These are phyloP conservation scores for Perizoma flavofasciatum DNA, from an alignment of 2,888 invertebrate species.

Conservation along the genomic window DNA sequence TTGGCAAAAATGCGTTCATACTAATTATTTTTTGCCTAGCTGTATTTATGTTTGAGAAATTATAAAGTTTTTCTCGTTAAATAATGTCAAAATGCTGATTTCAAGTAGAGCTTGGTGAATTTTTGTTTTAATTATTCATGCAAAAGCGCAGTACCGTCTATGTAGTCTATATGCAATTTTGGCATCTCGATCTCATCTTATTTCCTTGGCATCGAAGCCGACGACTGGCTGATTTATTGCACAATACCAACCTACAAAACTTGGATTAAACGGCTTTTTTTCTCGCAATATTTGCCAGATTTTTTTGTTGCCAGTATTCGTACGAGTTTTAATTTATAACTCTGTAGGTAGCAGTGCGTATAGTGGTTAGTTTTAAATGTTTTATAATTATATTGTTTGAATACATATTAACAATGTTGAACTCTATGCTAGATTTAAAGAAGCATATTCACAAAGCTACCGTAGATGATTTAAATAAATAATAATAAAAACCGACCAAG, in stretches of 20 bases:
- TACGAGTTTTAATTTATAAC: conserved; percentile 46
- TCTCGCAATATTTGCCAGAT: conserved; percentile 59
- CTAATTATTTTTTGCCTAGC: no score
- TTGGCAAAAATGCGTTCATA: no score
- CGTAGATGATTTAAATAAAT: neutral
- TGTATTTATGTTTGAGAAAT: no score
- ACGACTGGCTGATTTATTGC: conserved; percentile 73
- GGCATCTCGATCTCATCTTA: conserved; percentile 81
- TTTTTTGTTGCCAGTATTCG: conserved; percentile 43
- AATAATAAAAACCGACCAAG: no score
- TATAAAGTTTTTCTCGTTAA: no score
- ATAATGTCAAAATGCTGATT: no score
- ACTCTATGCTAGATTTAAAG: conserved; percentile 15
- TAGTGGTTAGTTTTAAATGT: conserved; percentile 25
- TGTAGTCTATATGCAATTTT: conserved; percentile 52
- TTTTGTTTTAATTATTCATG: conserved; percentile 30
- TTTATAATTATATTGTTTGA: conserved; percentile 17
- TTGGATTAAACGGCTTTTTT: conserved; percentile 80
- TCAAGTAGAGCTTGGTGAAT: neutral
- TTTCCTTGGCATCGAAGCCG: conserved; percentile 80
- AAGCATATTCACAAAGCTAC: neutral
- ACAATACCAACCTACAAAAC: conserved; percentile 78
- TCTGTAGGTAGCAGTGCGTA: conserved; percentile 41
- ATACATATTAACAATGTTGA: conserved; percentile 16
- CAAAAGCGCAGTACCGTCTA: conserved; percentile 17